phyloP scores from a whole-genome alignment of 2,888 invertebrate species.

The Nemapogon koenigi region DNA sequence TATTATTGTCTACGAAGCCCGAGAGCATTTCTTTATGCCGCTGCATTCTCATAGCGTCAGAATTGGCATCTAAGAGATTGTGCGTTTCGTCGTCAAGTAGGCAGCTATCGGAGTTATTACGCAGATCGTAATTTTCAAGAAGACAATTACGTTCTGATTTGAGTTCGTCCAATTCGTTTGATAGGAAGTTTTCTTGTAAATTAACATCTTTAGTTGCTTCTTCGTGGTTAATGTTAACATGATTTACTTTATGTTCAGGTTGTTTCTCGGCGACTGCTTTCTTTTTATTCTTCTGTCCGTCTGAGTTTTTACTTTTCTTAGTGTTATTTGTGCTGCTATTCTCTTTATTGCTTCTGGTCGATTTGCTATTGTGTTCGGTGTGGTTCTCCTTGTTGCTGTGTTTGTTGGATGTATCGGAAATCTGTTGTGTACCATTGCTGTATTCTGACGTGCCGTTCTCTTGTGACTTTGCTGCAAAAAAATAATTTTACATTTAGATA shows the following conservation, averaged over 20 bases:
- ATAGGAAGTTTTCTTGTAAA: conserved; percentile 29
- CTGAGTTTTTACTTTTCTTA: conserved; percentile 56
- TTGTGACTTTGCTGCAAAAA: conserved; percentile 51
- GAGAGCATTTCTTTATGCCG: conserved; percentile 50
- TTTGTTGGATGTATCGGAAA: conserved; percentile 56
- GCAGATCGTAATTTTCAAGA: conserved; percentile 50
- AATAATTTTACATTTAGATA: conserved; percentile 5
- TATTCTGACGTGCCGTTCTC: conserved; percentile 60
- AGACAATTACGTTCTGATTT: conserved; percentile 59
- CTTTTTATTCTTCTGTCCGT: conserved; percentile 60
- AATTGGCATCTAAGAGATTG: conserved; percentile 41
- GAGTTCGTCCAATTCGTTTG: conserved; percentile 49
- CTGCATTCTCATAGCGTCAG: conserved; percentile 44
- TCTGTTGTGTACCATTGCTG: conserved; percentile 49
- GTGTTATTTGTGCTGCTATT: conserved; percentile 53
- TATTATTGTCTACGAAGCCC: conserved; percentile 43
- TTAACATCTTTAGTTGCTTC: conserved; percentile 39
- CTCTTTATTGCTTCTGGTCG: conserved; percentile 36
- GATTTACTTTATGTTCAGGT: conserved; percentile 38
- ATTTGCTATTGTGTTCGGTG: conserved; percentile 41
- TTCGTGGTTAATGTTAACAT: conserved; percentile 29
- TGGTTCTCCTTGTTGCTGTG: conserved; percentile 52
- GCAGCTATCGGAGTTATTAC: conserved; percentile 54
- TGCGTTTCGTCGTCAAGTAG: conserved; percentile 49
- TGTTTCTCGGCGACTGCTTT: conserved; percentile 18